These are phyloP conservation scores for Bubo scandiacus DNA, from an alignment of 2,113 vertebrate genomes.

Conservation along the genomic window DNA sequence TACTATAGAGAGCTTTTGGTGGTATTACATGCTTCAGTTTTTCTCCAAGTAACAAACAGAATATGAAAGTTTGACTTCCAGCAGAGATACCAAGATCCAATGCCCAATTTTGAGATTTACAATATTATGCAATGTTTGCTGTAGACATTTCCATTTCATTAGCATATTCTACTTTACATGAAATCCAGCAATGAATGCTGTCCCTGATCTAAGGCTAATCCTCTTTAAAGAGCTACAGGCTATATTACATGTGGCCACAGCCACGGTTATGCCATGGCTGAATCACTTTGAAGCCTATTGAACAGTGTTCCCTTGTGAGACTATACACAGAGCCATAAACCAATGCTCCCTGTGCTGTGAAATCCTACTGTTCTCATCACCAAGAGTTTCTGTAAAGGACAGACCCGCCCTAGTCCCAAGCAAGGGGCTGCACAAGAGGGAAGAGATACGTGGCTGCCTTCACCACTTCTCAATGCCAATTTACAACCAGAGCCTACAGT, in stretches of 20 bases:
- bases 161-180: constrained; percentile 73
- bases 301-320: constrained; percentile 75
- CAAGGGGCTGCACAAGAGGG: neutral
- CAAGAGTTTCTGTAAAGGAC: constrained; percentile 11
- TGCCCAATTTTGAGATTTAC: constrained; percentile 56
- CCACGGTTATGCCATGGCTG: constrained; percentile 49
- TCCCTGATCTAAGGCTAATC: constrained; percentile 73
- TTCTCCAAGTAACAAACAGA: neutral
- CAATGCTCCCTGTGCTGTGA: constrained; percentile 45
- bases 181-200: constrained; percentile 72
- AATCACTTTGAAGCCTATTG: constrained; percentile 74
- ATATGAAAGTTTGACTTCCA: constrained; percentile 33
- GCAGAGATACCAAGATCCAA: constrained; percentile 54
- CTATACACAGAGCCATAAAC: constrained; percentile 44
- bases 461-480: neutral
- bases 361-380: constrained; percentile 47
- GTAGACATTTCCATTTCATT: constrained; percentile 77
- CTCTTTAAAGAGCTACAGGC: constrained; percentile 81
- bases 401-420: neutral
- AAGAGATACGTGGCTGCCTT: neutral
- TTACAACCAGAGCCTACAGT: neutral
- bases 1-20: neutral
- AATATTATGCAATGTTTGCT: constrained; percentile 75
- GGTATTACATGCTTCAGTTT: neutral
- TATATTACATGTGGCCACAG: constrained; percentile 74